Conservation (phyloP, 2,113 vertebrate species). For the Helogale parvula region DNA sequence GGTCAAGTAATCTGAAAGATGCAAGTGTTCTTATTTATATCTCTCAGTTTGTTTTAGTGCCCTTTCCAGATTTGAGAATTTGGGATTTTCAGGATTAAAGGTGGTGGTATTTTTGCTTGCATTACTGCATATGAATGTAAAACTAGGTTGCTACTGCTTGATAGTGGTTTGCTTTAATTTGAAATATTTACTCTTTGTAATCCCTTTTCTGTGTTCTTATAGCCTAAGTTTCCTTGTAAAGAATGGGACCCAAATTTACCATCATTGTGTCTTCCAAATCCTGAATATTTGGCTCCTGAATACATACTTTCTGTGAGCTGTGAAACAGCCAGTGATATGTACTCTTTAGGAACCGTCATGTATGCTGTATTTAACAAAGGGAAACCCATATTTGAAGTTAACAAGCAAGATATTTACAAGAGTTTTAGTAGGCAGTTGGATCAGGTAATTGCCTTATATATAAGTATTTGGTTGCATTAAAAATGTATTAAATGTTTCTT, state of each 20-base stretch:
- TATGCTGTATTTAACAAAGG: conserved; percentile 99
- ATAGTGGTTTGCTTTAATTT: conserved; percentile 47
- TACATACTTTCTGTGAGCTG: conserved; percentile 99
- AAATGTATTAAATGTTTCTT: conserved; percentile 17
- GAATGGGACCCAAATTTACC: conserved; percentile 99
- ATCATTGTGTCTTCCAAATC: conserved; percentile 96
- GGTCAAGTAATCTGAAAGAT: not conserved
- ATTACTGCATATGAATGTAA: conserved; percentile 60
- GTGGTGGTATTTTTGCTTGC: conserved; percentile 39
- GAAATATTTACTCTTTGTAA: conserved; percentile 22
- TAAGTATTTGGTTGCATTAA: conserved; percentile 60
- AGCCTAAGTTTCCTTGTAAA: conserved; percentile 96
- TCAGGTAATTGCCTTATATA: conserved; percentile 88
- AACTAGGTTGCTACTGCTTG: conserved; percentile 34
- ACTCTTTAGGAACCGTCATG: conserved; percentile 94
- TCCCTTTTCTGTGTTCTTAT: conserved; percentile 67
- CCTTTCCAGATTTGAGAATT: not conserved
- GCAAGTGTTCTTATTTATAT: not conserved
- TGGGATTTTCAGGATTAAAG: not conserved
- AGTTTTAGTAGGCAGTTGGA: conserved; percentile 99
- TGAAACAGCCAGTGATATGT: conserved; percentile 98
- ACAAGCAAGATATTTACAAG: conserved; percentile 99
- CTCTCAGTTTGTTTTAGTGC: not conserved
- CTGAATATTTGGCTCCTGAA: conserved; percentile 97
- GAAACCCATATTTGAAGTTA: conserved; percentile 97